Percentiles rank a stretch among this genome's conserved stretches.
Evolutionary conservation across 2,888 invertebrate genomes (phyloP).

Genomic region (Stenotaenia linearis): DNA sequence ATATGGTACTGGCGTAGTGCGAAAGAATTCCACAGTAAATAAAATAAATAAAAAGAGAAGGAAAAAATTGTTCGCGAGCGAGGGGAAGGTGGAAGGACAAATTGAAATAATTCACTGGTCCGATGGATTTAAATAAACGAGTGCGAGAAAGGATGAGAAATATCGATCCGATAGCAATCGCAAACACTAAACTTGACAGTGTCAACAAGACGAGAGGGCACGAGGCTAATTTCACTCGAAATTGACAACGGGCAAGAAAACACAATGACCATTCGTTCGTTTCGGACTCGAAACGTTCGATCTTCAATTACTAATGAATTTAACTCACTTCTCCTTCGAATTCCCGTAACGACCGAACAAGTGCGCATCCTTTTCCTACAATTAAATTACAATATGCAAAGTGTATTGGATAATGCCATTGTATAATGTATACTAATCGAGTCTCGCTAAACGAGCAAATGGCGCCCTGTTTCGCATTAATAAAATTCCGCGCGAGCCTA

Average conservation of each 20-base stretch:
- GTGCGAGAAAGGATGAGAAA: neutral
- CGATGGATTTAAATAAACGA: neutral
- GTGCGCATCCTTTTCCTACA: neutral
- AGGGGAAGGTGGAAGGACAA: neutral
- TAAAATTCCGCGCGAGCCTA: neutral
- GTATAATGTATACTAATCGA: neutral
- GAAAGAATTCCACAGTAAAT: constrained; percentile 9
- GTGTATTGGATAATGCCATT: neutral
- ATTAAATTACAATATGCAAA: neutral
- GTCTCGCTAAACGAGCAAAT: neutral
- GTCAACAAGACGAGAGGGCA: neutral
- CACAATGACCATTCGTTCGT: neutral
- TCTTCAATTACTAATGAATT: neutral
- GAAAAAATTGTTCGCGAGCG: neutral
- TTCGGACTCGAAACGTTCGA: too few species aligned
- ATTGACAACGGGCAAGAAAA: neutral
- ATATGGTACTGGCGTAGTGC: neutral
- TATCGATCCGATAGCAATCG: neutral
- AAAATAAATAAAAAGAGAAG: neutral
- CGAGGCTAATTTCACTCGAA: neutral
- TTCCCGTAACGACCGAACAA: neutral
- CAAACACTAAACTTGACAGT: neutral
- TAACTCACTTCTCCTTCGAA: neutral
- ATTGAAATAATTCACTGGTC: neutral
- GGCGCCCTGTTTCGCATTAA: neutral